Conservation (phyloP, 2,888 invertebrate species). For the Cylloceria caligata region DNA sequence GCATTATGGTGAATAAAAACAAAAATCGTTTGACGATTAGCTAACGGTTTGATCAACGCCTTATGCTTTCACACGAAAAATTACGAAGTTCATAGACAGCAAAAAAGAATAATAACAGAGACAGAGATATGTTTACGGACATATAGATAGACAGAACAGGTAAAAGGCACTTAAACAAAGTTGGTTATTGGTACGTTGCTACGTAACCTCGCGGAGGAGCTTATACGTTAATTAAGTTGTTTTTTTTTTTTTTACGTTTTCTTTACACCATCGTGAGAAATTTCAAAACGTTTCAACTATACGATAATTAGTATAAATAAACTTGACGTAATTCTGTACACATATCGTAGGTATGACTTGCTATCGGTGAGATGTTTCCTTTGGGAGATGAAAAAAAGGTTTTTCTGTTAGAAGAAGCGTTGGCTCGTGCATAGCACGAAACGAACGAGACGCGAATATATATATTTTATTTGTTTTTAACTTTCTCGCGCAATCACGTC, state of each 20-base stretch:
- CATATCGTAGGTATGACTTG: conserved; percentile 9
- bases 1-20: conserved; percentile 31
- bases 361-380: conserved; percentile 40
- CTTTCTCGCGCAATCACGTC: conserved; percentile 21
- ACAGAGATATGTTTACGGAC: conserved; percentile 9
- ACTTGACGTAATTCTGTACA: conserved; percentile 49
- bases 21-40: conserved; percentile 27
- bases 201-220: conserved; percentile 24
- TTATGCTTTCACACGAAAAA: conserved; percentile 1
- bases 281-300: conserved; percentile 17
- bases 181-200: conserved; percentile 42
- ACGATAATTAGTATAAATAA: conserved; percentile 45
- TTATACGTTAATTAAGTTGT: conserved; percentile 34
- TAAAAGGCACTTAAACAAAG: conserved; percentile 65
- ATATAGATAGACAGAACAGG: conserved; percentile 21
- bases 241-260: conserved; percentile 5
- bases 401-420: conserved; percentile 24
- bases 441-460: conserved; percentile 43
- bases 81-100: conserved; percentile 7
- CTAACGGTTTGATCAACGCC: background rate
- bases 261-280: conserved; percentile 31
- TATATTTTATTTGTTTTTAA: conserved; percentile 23
- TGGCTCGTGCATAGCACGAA: conserved; percentile 55
- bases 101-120: background rate
- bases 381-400: conserved; percentile 29